Evolutionary conservation across 2,113 vertebrate species (phyloP).

Genomic region (Oceanites oceanicus): DNA sequence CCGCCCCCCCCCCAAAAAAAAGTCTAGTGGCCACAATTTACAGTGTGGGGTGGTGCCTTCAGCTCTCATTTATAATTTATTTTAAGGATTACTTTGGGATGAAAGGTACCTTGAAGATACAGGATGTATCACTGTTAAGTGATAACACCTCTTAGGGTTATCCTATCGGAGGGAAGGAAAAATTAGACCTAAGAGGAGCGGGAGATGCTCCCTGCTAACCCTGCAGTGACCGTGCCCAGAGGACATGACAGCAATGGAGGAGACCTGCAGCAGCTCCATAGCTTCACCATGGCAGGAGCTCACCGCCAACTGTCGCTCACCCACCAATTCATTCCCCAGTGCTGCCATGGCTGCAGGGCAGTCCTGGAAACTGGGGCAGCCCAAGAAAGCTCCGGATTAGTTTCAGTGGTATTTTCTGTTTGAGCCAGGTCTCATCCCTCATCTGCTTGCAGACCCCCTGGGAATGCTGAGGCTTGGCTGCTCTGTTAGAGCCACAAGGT

Average conservation of each 20-base stretch:
- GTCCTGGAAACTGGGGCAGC: background rate
- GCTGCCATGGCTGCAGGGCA: background rate
- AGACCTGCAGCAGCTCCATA: background rate
- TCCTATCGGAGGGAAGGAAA: background rate
- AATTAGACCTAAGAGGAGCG: background rate
- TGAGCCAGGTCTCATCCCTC: rapidly evolving
- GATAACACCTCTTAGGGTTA: background rate
- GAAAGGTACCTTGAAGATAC: background rate
- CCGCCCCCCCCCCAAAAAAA: rapidly evolving
- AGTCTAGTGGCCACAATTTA: background rate
- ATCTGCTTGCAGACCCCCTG: rapidly evolving
- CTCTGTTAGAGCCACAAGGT: background rate
- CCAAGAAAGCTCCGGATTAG: background rate
- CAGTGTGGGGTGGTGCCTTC: background rate
- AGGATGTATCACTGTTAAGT: background rate
- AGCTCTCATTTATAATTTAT: background rate
- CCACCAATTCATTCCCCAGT: background rate
- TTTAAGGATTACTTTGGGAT: background rate
- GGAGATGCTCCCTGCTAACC: background rate
- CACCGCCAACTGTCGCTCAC: rapidly evolving
- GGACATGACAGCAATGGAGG: background rate
- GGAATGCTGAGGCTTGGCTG: background rate
- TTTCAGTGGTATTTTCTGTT: background rate
- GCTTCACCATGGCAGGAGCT: rapidly evolving
- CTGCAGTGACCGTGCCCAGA: background rate